Percentiles rank a stretch among this genome's conserved stretches.
Conservation (phyloP, 1,140 invertebrate species). For the Dysdera silvatica region DNA sequence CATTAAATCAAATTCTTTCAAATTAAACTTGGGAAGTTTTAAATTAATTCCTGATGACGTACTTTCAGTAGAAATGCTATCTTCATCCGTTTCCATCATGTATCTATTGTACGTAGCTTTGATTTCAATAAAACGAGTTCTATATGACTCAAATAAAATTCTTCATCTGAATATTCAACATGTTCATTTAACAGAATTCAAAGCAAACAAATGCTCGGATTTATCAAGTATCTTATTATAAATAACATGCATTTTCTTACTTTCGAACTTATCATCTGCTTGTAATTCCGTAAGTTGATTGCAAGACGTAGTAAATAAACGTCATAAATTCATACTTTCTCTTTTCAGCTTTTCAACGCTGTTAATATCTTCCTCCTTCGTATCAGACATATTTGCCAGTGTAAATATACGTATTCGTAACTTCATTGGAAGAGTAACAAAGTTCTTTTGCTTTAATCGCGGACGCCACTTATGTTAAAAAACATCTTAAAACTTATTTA, state of each 20-base stretch:
- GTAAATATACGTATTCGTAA: too few relatives aligned
- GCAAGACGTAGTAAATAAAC: too few relatives aligned
- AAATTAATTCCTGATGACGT: not conserved
- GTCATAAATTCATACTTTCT: too few relatives aligned
- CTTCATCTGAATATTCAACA: not conserved
- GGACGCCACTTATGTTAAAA: too few relatives aligned
- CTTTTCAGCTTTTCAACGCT: too few relatives aligned
- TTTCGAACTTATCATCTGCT: conserved; percentile 42
- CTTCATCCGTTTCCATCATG: not conserved
- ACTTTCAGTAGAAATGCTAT: not conserved
- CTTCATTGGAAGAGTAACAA: too few relatives aligned
- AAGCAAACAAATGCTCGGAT: not conserved
- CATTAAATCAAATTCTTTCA: conserved; percentile 1
- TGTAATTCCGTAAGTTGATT: too few relatives aligned
- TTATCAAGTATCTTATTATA: not conserved
- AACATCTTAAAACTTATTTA: too few relatives aligned
- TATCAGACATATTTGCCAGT: too few relatives aligned
- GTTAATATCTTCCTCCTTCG: too few relatives aligned
- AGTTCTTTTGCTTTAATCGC: too few relatives aligned
- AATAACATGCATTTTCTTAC: not conserved
- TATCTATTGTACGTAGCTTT: not conserved
- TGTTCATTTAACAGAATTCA: not conserved
- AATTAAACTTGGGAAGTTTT: not conserved
- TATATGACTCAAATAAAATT: not conserved
- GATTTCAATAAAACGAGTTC: not conserved